These are phyloP conservation scores for Hyles euphorbiae DNA, from an alignment of 1,140 invertebrate genomes.

Conservation along the genomic window DNA sequence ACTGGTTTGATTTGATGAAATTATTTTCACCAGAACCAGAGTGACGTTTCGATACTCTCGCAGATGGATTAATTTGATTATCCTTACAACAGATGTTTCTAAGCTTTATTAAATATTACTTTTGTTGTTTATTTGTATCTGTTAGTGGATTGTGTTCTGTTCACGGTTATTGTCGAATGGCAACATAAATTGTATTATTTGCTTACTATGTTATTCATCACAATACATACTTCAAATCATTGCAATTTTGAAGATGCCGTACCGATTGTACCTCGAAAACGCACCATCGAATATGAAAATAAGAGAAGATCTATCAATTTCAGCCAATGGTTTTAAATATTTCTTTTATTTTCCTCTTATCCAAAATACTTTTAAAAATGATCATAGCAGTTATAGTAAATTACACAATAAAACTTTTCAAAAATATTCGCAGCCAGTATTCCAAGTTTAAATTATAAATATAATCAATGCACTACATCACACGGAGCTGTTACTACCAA, in stretches of 20 bases:
- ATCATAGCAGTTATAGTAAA: too few relatives aligned
- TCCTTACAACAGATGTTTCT: conserved; percentile 59
- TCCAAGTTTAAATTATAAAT: too few relatives aligned
- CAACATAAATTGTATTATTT: too few relatives aligned
- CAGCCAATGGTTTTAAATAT: not conserved
- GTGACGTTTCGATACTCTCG: conserved; percentile 72
- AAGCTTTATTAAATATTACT: conserved; percentile 21
- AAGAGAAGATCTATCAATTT: not conserved
- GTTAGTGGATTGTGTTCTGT: not conserved
- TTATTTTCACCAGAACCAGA: conserved; percentile 63
- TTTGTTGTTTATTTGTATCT: conserved; percentile 2
- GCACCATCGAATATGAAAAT: too few relatives aligned
- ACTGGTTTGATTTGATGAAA: conserved; percentile 52
- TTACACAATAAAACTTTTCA: not conserved
- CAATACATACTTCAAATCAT: too few relatives aligned
- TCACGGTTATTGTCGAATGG: not conserved
- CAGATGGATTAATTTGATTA: conserved; percentile 75
- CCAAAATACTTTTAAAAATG: too few relatives aligned
- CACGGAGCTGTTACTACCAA: too few relatives aligned
- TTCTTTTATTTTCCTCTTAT: too few relatives aligned
- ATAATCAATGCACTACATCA: too few relatives aligned
- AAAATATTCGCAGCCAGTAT: not conserved
- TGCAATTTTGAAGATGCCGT: too few relatives aligned
- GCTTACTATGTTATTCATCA: too few relatives aligned
- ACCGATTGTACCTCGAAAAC: too few relatives aligned